These are phyloP conservation scores for Linepithema humile DNA, from an alignment of 1,140 invertebrate genomes.

Conservation along the genomic window DNA sequence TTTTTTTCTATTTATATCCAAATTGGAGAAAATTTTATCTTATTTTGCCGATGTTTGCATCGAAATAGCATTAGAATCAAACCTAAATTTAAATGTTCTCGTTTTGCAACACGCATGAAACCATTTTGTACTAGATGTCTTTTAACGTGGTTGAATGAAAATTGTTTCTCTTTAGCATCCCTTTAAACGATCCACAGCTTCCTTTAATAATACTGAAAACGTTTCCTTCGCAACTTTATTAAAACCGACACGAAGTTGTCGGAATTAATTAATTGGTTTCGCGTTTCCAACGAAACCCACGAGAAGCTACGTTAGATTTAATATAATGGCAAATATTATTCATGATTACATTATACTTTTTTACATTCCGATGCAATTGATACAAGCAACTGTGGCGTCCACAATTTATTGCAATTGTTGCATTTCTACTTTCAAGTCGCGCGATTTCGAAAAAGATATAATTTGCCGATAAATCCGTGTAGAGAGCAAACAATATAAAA, in stretches of 20 bases:
- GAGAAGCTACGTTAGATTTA: conserved; percentile 28
- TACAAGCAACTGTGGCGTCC: background rate
- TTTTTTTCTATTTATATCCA: background rate
- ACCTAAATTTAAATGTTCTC: conserved; percentile 1
- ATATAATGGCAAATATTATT: conserved; percentile 7
- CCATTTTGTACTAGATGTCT: conserved; percentile 35
- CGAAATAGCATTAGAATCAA: background rate
- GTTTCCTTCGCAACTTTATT: conserved; percentile 29
- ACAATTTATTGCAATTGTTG: background rate
- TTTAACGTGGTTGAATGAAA: conserved; percentile 19
- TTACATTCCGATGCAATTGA: background rate
- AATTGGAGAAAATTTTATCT: conserved; percentile 7
- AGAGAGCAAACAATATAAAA: background rate
- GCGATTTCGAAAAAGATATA: background rate
- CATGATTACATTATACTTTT: background rate
- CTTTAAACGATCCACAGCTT: background rate
- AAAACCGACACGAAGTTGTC: conserved; percentile 20
- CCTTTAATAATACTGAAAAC: conserved; percentile 37
- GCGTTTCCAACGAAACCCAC: background rate
- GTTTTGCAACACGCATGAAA: background rate
- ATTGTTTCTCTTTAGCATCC: conserved; percentile 31
- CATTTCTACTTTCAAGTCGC: background rate
- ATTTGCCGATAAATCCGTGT: conserved; percentile 23
- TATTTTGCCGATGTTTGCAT: background rate
- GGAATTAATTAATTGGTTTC: conserved; percentile 51